Evolutionary conservation across 2,797 vertebrate genomes (phyloP), one percentile per base, ranked within the genome.

Genomic region (Sarcophilus harrisii): DNA sequence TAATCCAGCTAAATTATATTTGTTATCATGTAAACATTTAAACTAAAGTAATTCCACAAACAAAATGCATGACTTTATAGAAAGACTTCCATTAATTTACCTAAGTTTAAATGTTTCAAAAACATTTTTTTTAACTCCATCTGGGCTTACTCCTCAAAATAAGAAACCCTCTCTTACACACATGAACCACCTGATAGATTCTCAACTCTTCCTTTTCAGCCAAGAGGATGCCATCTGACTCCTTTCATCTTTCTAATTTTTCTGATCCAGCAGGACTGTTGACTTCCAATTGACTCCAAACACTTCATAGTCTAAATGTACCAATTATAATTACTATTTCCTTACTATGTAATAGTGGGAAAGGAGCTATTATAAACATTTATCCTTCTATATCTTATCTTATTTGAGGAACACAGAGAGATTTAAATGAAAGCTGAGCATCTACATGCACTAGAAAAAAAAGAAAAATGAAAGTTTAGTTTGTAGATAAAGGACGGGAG

Each of bases 141-240:
- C 29, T 16, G 38, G 24, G 45, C 29, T 94, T 94, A 90, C 58
- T 92, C 95, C 66, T 93, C 28, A 49, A 87, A 87, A 87, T 27
- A 87, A 49, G n/a, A 81, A 24, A n/a, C 13, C 73, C 9, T 87
- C 38, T 45, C 38, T 87, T 3, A 45, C 27, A 49, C 38, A 87
- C 11, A 87, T 49, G 38, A 45, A 28, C 21, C 0, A 24, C 11
- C 73, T 87, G 38, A 28, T 87, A 87, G 9, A 24, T 45, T 49
- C 73, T 87, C 73, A 49, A 4, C 8, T 49, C 73, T 49, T 87
- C 21, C 38, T 87, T 87, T 38, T 3, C 24, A 11, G 73, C 3
- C 10, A 87, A 87, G 9, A 87, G 73, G 38, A 11, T 49, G 38
- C 21, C 9, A 3, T 10, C 9, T 87, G 73, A 87, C 38, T 87